Percentiles rank a stretch among this genome's conserved stretches.
These are phyloP conservation scores for Clitarchus hookeri DNA, from an alignment of 2,888 invertebrate genomes.

Conservation along the genomic window DNA sequence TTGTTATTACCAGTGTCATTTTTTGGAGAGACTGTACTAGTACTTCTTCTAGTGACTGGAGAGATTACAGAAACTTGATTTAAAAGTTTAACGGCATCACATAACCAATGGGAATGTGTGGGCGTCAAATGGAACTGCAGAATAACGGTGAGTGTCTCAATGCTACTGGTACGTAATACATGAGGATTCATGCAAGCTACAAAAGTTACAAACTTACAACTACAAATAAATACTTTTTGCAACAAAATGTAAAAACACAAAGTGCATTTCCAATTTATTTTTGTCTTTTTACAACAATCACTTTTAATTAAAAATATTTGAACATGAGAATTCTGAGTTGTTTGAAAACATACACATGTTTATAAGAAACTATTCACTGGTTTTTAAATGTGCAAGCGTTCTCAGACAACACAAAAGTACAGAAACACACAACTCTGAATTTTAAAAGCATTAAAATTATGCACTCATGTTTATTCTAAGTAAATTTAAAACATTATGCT, in stretches of 20 bases:
- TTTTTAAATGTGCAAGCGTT: too few species aligned
- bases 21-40: too few species aligned
- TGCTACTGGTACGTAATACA: too few species aligned
- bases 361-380: neutral
- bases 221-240: neutral
- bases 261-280: neutral
- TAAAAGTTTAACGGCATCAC: too few species aligned
- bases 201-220: too few species aligned
- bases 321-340: slow-evolving; percentile 1
- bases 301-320: neutral
- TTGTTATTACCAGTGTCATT: too few species aligned
- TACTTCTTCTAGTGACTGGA: too few species aligned
- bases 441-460: slow-evolving; percentile 1
- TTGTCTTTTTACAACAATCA: neutral
- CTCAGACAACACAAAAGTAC: neutral
- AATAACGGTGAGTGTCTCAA: too few species aligned
- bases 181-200: too few species aligned
- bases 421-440: neutral
- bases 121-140: too few species aligned
- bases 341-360: neutral
- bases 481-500: neutral
- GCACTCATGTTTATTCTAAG: neutral
- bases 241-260: neutral
- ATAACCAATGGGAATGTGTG: too few species aligned
- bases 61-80: too few species aligned